A percentile compares a stretch with the other conserved stretches of the same genome.
Evolutionary conservation across 2,113 vertebrate genomes (phyloP).

Genomic region (Cranoglanis bouderius): DNA sequence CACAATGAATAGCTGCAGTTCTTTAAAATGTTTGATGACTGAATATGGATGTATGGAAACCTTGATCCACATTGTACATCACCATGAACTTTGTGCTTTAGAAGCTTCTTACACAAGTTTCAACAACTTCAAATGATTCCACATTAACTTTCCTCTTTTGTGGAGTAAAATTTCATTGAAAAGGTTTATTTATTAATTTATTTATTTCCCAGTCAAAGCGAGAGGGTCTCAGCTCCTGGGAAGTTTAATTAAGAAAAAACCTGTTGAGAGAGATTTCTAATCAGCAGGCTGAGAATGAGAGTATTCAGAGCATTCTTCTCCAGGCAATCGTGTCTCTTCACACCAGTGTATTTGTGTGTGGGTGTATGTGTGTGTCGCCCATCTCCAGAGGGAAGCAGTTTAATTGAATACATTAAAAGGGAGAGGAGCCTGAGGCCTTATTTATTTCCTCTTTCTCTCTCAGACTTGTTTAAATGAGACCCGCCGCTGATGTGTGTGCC

Average conservation of each 20-base stretch:
- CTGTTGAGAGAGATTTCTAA: conserved; percentile 81
- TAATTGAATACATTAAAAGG: conserved; percentile 85
- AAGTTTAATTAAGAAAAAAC: conserved; percentile 81
- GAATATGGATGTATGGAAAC: not conserved
- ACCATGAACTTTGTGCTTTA: not conserved
- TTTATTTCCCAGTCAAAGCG: conserved; percentile 34
- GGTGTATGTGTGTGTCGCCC: conserved; percentile 60
- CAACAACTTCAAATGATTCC: conserved; percentile 28
- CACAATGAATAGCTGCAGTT: conserved; percentile 26
- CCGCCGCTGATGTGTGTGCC: conserved; percentile 73
- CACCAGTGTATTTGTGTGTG: conserved; percentile 71
- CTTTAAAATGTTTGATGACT: conserved; percentile 4
- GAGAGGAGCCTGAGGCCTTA: conserved; percentile 74
- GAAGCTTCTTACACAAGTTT: conserved; percentile 25
- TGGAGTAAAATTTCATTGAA: conserved; percentile 27
- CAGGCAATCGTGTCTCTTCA: conserved; percentile 70
- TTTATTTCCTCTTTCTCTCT: conserved; percentile 78
- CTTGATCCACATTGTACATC: not conserved
- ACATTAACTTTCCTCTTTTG: conserved; percentile 20
- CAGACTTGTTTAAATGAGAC: conserved; percentile 82
- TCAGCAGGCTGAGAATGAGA: conserved; percentile 74
- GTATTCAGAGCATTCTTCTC: conserved; percentile 79
- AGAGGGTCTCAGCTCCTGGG: conserved; percentile 67
- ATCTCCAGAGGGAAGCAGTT: conserved; percentile 77
- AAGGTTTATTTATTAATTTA: conserved; percentile 23